phyloP scores from a whole-genome alignment of 2,888 invertebrate species.

The Diarsia mendica region DNA sequence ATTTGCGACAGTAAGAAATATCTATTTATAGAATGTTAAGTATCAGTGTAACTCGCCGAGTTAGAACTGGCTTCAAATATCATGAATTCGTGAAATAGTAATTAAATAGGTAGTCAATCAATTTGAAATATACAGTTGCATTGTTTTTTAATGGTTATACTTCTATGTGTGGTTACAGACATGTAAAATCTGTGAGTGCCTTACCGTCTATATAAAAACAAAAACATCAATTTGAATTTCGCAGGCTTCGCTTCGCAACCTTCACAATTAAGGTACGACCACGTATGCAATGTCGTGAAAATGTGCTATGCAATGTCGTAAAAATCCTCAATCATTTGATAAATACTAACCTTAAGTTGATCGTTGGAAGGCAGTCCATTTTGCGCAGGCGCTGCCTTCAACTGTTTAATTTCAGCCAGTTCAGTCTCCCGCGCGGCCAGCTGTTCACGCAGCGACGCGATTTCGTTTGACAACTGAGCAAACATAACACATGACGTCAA shows the following conservation, averaged over 20 bases:
- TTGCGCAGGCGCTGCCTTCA: slow-evolving; percentile 82
- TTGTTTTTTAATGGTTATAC: not conserved
- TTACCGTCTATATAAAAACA: not conserved
- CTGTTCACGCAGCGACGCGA: slow-evolving; percentile 76
- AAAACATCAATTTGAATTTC: not conserved
- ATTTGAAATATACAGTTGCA: not conserved
- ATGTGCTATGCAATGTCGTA: too few species aligned
- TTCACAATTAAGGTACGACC: too few species aligned
- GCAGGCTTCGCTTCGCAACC: not conserved
- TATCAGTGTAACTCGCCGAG: not conserved
- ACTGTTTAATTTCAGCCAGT: slow-evolving; percentile 79
- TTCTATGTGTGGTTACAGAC: not conserved
- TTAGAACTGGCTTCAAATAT: not conserved
- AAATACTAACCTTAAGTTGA: slow-evolving; percentile 76
- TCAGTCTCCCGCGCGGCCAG: slow-evolving; percentile 78
- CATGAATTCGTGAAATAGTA: not conserved
- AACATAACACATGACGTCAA: not conserved
- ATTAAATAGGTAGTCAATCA: not conserved
- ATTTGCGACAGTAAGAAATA: not conserved
- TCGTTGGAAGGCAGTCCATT: slow-evolving; percentile 82
- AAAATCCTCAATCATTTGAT: too few species aligned
- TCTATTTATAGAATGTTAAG: not conserved
- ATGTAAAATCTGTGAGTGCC: not conserved
- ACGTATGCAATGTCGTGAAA: too few species aligned
- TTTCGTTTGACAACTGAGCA: slow-evolving; percentile 76